These are phyloP conservation scores for Pheosia gnoma DNA, from an alignment of 2,888 invertebrate genomes.

Conservation along the genomic window DNA sequence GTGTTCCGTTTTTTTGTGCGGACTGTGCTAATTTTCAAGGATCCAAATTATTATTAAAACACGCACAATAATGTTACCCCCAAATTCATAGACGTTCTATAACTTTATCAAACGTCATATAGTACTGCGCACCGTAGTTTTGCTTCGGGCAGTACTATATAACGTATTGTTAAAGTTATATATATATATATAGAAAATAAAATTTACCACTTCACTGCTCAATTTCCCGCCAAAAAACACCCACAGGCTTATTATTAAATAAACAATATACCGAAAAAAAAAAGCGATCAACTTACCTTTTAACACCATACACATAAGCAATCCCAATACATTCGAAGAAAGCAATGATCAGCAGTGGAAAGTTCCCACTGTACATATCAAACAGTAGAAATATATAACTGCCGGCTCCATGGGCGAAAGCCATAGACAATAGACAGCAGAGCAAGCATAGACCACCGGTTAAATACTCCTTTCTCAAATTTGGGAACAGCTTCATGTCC, in stretches of 20 bases:
- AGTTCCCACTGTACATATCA: slow-evolving; percentile 97
- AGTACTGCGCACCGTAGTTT: too few relatives aligned
- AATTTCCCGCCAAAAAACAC: too few relatives aligned
- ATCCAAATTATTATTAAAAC: too few relatives aligned
- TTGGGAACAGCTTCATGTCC: slow-evolving; percentile 97
- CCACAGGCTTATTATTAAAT: too few relatives aligned
- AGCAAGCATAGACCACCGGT: slow-evolving; percentile 92
- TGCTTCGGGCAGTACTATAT: too few relatives aligned
- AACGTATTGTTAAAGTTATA: too few relatives aligned
- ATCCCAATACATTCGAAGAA: slow-evolving; percentile 96
- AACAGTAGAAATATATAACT: slow-evolving; percentile 97
- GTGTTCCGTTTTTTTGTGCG: background rate
- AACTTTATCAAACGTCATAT: too few relatives aligned
- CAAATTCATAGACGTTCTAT: too few relatives aligned
- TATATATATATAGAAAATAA: too few relatives aligned
- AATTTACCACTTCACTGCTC: too few relatives aligned
- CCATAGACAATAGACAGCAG: slow-evolving; percentile 94
- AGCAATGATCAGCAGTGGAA: slow-evolving; percentile 95
- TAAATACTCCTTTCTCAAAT: slow-evolving; percentile 93
- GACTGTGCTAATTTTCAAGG: background rate
- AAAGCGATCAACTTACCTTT: slow-evolving; percentile 85
- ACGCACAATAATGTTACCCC: too few relatives aligned
- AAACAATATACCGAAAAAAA: too few relatives aligned
- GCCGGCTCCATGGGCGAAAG: slow-evolving; percentile 96
- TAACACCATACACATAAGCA: slow-evolving; percentile 96